Conservation (phyloP, 1,140 invertebrate genomes). For the Neodiprion virginianus region DNA sequence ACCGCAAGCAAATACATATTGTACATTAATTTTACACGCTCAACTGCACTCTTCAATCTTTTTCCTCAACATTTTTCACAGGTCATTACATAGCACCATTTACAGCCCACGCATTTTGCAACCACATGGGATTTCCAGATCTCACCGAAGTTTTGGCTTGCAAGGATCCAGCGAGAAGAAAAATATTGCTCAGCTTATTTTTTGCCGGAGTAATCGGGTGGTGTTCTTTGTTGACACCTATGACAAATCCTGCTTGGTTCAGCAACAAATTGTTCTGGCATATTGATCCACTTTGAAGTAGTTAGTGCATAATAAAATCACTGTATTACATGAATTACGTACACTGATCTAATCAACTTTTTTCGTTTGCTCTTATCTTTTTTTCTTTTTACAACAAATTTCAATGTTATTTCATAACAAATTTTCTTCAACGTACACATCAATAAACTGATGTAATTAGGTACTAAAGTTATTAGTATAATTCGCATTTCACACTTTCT, state of each 20-base stretch:
- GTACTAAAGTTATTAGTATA: too few species aligned
- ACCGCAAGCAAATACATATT: slow-evolving; percentile 15
- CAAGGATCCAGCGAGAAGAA: slow-evolving; percentile 67
- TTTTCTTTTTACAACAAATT: too few species aligned
- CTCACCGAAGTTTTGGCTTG: slow-evolving; percentile 78
- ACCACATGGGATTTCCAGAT: slow-evolving; percentile 95
- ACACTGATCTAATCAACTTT: too few species aligned
- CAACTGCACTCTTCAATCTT: slow-evolving; percentile 6
- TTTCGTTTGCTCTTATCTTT: too few species aligned
- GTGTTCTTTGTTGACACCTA: slow-evolving; percentile 77
- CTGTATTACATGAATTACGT: too few species aligned
- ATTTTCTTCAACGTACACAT: too few species aligned
- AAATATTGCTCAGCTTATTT: slow-evolving; percentile 72
- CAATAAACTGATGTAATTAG: too few species aligned
- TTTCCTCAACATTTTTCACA: slow-evolving; percentile 49
- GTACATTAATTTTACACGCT: slow-evolving; percentile 17
- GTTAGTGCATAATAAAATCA: not conserved
- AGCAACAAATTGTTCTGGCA: slow-evolving; percentile 73
- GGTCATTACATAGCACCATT: slow-evolving; percentile 90
- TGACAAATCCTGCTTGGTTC: slow-evolving; percentile 82
- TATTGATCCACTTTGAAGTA: slow-evolving; percentile 42
- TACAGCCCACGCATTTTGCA: slow-evolving; percentile 91
- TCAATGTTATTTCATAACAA: too few species aligned
- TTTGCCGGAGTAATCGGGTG: slow-evolving; percentile 79
- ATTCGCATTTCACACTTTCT: too few species aligned